phyloP scores from a whole-genome alignment of 2,113 vertebrate species.

The Equus przewalskii region DNA sequence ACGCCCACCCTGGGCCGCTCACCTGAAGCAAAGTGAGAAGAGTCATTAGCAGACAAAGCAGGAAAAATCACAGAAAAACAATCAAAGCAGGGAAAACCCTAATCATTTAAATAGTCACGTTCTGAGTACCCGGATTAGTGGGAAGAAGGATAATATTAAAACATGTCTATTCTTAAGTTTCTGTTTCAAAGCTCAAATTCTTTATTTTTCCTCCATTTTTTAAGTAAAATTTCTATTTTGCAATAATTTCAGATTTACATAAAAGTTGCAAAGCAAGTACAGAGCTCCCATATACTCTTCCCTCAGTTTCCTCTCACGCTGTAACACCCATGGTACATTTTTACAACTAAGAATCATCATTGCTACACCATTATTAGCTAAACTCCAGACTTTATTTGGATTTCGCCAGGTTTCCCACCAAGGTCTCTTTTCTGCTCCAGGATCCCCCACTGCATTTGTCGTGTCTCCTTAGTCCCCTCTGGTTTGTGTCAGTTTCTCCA shows the following conservation, averaged over 20 bases:
- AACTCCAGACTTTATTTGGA: neutral
- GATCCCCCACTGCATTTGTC: neutral
- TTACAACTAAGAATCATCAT: accelerated
- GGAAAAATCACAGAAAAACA: neutral
- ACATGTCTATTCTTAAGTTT: neutral
- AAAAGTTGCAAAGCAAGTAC: neutral
- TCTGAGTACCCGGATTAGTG: neutral
- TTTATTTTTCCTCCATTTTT: neutral
- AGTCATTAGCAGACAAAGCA: neutral
- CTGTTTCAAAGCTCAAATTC: neutral
- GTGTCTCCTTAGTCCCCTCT: neutral
- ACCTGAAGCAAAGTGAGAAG: slow-evolving; percentile 60
- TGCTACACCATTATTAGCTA: neutral
- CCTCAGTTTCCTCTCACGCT: neutral
- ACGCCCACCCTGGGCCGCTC: slow-evolving; percentile 56
- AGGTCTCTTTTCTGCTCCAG: accelerated
- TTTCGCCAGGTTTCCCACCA: neutral
- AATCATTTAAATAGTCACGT: neutral
- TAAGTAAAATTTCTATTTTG: neutral
- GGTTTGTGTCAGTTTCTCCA: neutral
- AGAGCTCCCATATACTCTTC: neutral
- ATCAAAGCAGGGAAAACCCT: neutral
- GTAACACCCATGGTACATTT: neutral
- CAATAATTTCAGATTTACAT: neutral
- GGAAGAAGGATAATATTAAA: neutral